Conservation (phyloP, 2,113 vertebrate genomes). For the Actenoides hombroni region DNA sequence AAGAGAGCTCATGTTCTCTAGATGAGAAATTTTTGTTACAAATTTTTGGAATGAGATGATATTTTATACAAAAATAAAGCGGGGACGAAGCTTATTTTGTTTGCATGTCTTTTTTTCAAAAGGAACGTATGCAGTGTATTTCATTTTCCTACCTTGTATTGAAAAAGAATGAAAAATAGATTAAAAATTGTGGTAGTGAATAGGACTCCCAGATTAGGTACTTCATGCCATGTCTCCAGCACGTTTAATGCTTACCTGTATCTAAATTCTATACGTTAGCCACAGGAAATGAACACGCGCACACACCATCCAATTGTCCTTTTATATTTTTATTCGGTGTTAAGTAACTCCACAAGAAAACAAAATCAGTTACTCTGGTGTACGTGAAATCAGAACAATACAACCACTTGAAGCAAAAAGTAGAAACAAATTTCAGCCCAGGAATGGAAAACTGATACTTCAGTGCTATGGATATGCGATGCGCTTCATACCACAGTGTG, state of each 20-base stretch:
- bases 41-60: not conserved
- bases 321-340: slow-evolving; percentile 93
- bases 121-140: not conserved
- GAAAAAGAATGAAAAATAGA: not conserved
- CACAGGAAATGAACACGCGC: not conserved
- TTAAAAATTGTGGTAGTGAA: not conserved
- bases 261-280: fast-evolving
- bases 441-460: slow-evolving; percentile 78
- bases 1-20: not conserved
- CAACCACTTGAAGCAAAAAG: slow-evolving; percentile 84
- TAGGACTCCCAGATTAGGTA: not conserved
- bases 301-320: slow-evolving; percentile 51
- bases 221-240: not conserved
- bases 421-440: slow-evolving; percentile 77
- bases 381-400: slow-evolving; percentile 95
- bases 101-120: not conserved
- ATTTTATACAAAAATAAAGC: not conserved
- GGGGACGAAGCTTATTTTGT: not conserved
- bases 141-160: not conserved
- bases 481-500: slow-evolving; percentile 81
- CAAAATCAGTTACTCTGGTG: slow-evolving; percentile 94
- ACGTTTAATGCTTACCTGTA: not conserved
- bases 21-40: not conserved
- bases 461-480: slow-evolving; percentile 80
- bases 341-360: slow-evolving; percentile 99